A percentile compares a stretch with the other conserved stretches of the same genome.
Conservation (phyloP, 2,113 vertebrate species). For the Phylloscopus trochilus region DNA sequence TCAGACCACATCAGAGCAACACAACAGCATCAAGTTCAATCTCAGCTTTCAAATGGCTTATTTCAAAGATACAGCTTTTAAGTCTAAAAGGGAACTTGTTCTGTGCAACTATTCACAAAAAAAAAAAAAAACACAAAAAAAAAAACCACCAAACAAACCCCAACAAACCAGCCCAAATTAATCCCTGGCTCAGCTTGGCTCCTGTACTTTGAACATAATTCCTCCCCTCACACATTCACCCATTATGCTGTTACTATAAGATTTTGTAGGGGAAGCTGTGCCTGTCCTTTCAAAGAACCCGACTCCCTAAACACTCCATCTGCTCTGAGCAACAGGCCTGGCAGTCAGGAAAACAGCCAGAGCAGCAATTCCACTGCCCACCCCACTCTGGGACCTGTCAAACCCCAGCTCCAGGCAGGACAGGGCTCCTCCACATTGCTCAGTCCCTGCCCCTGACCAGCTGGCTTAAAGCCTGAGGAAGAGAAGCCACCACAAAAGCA, state of each 20-base stretch:
- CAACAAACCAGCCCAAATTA: background rate
- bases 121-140: no score
- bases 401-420: background rate
- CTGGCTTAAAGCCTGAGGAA: background rate
- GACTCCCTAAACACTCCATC: background rate
- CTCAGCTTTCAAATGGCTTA: background rate
- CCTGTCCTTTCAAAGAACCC: background rate
- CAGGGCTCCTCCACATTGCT: background rate
- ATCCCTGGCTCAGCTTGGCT: background rate
- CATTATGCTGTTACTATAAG: background rate
- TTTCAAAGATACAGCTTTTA: background rate
- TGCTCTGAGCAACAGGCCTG: background rate
- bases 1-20: background rate
- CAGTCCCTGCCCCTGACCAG: background rate
- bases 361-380: background rate
- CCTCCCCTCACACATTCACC: fast-evolving
- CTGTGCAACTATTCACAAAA: background rate
- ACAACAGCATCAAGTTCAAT: background rate
- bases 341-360: background rate
- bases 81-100: background rate
- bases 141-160: no score
- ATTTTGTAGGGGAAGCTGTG: background rate
- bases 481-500: background rate
- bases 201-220: fast-evolving
- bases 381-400: background rate